Base-by-base conservation (phyloP, 2,797 vertebrate genomes). In the Chelonia mydas region DNA sequence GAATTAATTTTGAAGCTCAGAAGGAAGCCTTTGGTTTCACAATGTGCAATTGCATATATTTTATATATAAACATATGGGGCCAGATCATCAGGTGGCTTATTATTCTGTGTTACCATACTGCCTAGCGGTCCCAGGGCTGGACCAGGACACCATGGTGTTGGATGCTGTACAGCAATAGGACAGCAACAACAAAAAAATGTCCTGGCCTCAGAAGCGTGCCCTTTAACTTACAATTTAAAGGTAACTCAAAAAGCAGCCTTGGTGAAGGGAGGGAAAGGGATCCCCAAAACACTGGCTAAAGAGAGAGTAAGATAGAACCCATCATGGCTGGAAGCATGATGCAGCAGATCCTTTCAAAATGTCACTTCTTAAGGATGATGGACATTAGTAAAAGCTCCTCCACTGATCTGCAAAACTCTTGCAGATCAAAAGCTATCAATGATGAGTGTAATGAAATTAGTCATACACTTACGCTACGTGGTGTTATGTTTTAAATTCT, bases 401-500 rank as follows among this genome's bases (percentile, higher is more conserved):
- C 13, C 1, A 68, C 88, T 93, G 41, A 74, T 83, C 92, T 41
- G 41, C 87, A 49, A 33, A 93, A 55, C 77, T 92, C 90, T 51
- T 11, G 28, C 23, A 53, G 92, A 65, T 88, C 65, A 53, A 51
- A 87, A 53, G 68, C 82, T 61, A 3, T 41, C 84, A 90, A 57
- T 92, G 68, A 86, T 77, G 54, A 27, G 47, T 5, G 59, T 77
- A 19, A 93, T 86, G 95, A 90, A 91, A 84, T 92, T 25, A 92
- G 84, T 53, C 76, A 25, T 15, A 49, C 13, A 2, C 68, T 88
- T 84, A 17, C 61, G 79, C 82, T 91, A 37, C 77, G 0, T n/a
- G 87, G 23, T 74, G 83, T 88, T 45, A 49, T 81, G 72, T 7
- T 91, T 94, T 84, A 87, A 91, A 85, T 91, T 81, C 92, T 0